Evolutionary conservation across 2,113 vertebrate species (phyloP).

Genomic region (Ardeotis arabs): DNA sequence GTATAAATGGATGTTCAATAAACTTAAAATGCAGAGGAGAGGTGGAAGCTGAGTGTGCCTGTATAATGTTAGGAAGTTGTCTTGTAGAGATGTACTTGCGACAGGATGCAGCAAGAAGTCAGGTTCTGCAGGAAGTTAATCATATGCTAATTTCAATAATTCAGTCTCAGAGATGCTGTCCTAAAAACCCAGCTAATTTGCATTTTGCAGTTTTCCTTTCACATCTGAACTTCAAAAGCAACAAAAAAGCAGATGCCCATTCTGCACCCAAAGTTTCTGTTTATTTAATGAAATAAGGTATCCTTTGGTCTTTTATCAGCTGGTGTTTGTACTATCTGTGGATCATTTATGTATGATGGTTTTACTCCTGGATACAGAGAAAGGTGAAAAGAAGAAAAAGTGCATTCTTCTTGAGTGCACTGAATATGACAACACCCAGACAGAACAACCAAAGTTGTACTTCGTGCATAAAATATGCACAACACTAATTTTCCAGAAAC

Average conservation of each 20-base stretch:
- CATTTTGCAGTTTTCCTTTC: not conserved
- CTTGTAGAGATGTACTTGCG: not conserved
- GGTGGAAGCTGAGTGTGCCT: not conserved
- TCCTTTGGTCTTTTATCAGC: not conserved
- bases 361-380: not conserved
- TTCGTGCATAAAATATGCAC: not conserved
- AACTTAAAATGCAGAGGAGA: not conserved
- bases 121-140: not conserved
- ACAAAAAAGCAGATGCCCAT: not conserved
- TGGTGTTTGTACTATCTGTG: not conserved
- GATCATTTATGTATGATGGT: not conserved
- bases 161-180: not conserved
- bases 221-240: not conserved
- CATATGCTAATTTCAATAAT: not conserved
- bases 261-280: not conserved
- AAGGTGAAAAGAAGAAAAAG: not conserved
- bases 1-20: not conserved
- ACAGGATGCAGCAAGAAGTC: not conserved
- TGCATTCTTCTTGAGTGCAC: not conserved
- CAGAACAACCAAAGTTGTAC: not conserved
- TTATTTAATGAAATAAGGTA: not conserved
- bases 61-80: not conserved
- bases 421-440: not conserved
- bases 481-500: not conserved
- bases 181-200: not conserved